These are phyloP conservation scores for Cliona cf. orientalis DNA, from an alignment of 37 sponge, comb jelly and placozoan genomes.

Conservation along the genomic window DNA sequence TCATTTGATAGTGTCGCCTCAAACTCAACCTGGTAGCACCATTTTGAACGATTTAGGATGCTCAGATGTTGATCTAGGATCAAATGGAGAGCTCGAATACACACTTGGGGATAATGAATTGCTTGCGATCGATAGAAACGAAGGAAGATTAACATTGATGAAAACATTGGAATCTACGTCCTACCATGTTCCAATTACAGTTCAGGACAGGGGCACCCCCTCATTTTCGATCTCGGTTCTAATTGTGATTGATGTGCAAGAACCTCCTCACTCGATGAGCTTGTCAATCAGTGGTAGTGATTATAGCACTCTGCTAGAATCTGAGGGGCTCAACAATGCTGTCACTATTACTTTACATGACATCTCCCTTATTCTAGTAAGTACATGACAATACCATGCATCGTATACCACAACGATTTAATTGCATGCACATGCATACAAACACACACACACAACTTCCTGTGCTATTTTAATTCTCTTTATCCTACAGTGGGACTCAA, in stretches of 20 bases:
- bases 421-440: not conserved
- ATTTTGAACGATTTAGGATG: not conserved
- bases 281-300: not conserved
- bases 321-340: not conserved
- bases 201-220: not conserved
- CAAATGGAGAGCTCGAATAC: not conserved
- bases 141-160: not conserved
- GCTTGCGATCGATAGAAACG: not conserved
- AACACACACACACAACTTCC: not conserved
- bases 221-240: not conserved
- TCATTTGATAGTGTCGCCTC: conserved; percentile 1
- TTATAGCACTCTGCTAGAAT: not conserved
- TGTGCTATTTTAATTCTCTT: not conserved
- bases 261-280: not conserved
- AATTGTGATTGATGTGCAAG: conserved; percentile 4
- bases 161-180: not conserved
- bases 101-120: not conserved
- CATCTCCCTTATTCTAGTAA: not conserved
- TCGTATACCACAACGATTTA: no score
- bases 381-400: not conserved
- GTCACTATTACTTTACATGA: not conserved
- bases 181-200: not conserved
- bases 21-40: no score
- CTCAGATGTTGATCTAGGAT: not conserved
- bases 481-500: conserved; percentile 2